phyloP scores from a whole-genome alignment of 1,140 invertebrate species.

The Nymphalis io region DNA sequence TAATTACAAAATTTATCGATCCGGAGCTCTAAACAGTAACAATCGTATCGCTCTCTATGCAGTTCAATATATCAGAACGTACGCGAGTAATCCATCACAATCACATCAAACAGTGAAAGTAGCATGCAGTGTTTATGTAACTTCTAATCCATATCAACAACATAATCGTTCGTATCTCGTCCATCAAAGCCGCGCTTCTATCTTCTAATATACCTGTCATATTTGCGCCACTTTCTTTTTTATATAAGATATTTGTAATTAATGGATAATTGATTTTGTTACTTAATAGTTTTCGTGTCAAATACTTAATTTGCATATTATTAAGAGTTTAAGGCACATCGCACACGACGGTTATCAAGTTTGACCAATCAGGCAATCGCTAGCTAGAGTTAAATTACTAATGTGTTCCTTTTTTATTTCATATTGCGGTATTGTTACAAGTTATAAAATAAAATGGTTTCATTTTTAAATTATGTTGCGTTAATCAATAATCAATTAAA shows the following conservation, averaged over 20 bases:
- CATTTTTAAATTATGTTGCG: too few relatives aligned
- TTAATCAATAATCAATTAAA: too few relatives aligned
- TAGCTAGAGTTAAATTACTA: too few relatives aligned
- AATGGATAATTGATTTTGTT: background rate
- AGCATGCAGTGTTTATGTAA: constrained; percentile 10
- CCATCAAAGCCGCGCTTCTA: constrained; percentile 13
- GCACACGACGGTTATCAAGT: too few relatives aligned
- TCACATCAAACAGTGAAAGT: constrained; percentile 13
- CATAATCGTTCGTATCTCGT: constrained; percentile 23
- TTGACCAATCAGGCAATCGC: too few relatives aligned
- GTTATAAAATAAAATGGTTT: too few relatives aligned
- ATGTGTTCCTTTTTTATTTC: too few relatives aligned
- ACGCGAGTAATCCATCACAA: constrained; percentile 14
- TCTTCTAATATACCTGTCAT: constrained; percentile 23
- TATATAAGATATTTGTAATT: constrained; percentile 15
- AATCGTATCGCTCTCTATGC: background rate
- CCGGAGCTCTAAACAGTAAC: too few relatives aligned
- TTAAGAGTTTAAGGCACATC: background rate
- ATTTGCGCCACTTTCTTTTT: constrained; percentile 23
- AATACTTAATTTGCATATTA: background rate
- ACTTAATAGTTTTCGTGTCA: constrained; percentile 5
- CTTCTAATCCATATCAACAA: constrained; percentile 11
- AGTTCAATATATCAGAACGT: constrained; percentile 9
- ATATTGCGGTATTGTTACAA: too few relatives aligned
- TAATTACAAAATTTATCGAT: too few relatives aligned